Base-by-base conservation (phyloP, 1,140 invertebrate species). In the Venturia canescens region DNA sequence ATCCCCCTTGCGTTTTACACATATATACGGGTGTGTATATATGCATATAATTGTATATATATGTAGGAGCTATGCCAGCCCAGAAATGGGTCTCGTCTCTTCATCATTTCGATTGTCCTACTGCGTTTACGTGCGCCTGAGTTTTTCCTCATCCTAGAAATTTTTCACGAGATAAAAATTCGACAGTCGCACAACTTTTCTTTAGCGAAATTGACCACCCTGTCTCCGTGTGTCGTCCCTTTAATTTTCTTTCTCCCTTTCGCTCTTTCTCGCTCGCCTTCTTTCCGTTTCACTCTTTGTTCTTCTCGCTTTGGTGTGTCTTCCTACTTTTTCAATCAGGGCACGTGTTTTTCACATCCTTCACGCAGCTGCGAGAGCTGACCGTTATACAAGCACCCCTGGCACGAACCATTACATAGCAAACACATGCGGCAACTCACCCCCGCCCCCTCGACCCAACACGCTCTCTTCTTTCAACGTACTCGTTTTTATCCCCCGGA, bases 351-450 rank as follows among this genome's bases (percentile, higher is more conserved):
- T 74, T 74, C 44, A 44, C 26, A 44, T 72, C 34, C 70, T 18
- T 7, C 27, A n/a, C 67, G 70, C 70, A 72, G 70, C 70, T 72
- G 70, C 34, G 34, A 72, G 21, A 50, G 44, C 38, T 23, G 21
- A 31, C 44, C 38, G 70, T 57, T 57, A 11, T 44, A 44, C 38
- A 70, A 23, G 16, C 18, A 70, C 11, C 67, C 31, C 26, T 26
- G n/a, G 70, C 34, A 38, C 67, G 29, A 72, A 21, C 70, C 70
- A 31, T 70, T 34, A 70, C 67, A 48, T 72, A 38, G 70, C 38
- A 15, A 72, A 72, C 70, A 72, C 23, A 72, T 72, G 70, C 70
- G 38, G 34, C 34, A 26, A 48, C 23, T 72, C 44, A n/a, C 70
- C 50, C 38, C 23, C 34, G 44, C 70, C 9, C 67, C 34, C 67